Conservation (phyloP, 2,888 invertebrate genomes). For the Aquatica leii region DNA sequence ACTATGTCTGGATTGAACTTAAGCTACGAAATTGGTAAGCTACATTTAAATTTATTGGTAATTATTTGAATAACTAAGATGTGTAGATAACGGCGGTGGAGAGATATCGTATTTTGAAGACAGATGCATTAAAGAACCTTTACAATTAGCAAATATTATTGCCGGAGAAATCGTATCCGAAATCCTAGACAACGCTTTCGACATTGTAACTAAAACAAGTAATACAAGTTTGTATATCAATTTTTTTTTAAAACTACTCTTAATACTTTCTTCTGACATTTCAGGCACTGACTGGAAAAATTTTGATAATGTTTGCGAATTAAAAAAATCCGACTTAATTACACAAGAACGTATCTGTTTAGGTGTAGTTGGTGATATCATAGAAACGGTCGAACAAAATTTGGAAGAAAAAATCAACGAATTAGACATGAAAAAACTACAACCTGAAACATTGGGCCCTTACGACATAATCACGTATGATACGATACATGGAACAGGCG, state of each 20-base stretch:
- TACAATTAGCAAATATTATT: slow-evolving; percentile 35
- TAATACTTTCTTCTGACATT: not conserved
- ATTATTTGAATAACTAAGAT: not conserved
- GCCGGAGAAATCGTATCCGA: slow-evolving; percentile 55
- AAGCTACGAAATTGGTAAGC: slow-evolving; percentile 40
- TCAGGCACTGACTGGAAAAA: too few species aligned
- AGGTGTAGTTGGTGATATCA: not conserved
- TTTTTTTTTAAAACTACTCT: not conserved
- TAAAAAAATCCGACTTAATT: not conserved
- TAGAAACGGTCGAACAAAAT: not conserved
- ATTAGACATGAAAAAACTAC: slow-evolving; percentile 37
- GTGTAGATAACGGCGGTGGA: slow-evolving; percentile 39
- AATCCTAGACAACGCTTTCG: slow-evolving; percentile 57
- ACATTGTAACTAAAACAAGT: slow-evolving; percentile 43
- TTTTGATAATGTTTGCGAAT: not conserved
- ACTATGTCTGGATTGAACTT: slow-evolving; percentile 42
- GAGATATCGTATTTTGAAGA: slow-evolving; percentile 35
- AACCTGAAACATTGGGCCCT: slow-evolving; percentile 56
- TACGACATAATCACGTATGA: slow-evolving; percentile 47
- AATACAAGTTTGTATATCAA: slow-evolving; percentile 18
- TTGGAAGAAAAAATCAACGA: not conserved
- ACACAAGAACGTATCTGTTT: not conserved
- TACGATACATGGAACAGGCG: slow-evolving; percentile 52
- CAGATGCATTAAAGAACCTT: slow-evolving; percentile 7
- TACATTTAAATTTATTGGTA: not conserved